Evolutionary conservation across 2,888 invertebrate species (phyloP).

Genomic region (Bombyx huttoni): DNA sequence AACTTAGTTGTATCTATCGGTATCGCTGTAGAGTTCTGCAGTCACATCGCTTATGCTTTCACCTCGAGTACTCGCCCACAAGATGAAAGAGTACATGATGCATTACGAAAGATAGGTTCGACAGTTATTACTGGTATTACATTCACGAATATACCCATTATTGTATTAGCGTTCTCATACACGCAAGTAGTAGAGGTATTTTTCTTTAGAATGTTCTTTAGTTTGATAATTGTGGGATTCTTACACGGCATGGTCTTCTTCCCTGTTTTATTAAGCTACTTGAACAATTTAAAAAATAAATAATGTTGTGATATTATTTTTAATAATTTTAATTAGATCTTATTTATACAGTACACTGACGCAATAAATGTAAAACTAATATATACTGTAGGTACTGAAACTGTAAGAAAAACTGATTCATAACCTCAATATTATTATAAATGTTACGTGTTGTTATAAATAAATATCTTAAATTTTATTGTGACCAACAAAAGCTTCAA

Average conservation of each 20-base stretch:
- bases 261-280: conserved; percentile 89
- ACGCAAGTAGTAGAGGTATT: conserved; percentile 94
- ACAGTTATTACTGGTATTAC: conserved; percentile 96
- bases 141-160: conserved; percentile 91
- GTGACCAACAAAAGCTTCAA: too few species aligned
- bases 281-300: conserved; percentile 38
- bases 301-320: conserved; percentile 1
- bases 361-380: too few species aligned
- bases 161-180: conserved; percentile 92
- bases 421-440: too few species aligned
- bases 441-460: too few species aligned
- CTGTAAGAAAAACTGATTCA: too few species aligned
- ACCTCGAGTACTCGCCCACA: conserved; percentile 43
- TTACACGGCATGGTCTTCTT: conserved; percentile 92
- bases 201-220: conserved; percentile 97
- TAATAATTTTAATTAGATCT: not conserved
- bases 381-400: too few species aligned
- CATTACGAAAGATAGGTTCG: conserved; percentile 86
- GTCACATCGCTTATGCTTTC: conserved; percentile 86
- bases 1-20: conserved; percentile 96
- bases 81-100: conserved; percentile 78
- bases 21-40: conserved; percentile 96
- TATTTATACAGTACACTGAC: not conserved
- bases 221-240: conserved; percentile 93
- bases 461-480: too few species aligned